Percentiles rank a stretch among this genome's conserved stretches.
Evolutionary conservation across 1,140 invertebrate species (phyloP).

Genomic region (Zaprionus vittiger): DNA sequence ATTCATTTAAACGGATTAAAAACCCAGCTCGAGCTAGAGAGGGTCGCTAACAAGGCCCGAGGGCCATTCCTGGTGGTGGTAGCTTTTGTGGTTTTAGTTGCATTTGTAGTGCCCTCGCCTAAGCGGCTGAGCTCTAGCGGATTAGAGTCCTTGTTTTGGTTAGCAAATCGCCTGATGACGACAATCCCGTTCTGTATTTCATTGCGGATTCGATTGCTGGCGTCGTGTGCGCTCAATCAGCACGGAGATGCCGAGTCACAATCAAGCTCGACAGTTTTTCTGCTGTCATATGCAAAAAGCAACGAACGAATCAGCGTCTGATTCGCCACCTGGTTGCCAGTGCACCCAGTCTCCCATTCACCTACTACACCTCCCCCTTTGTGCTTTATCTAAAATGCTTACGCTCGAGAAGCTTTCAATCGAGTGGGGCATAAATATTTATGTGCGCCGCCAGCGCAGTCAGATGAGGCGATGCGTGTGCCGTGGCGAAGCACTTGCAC

Average conservation of each 20-base stretch:
- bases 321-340: slow-evolving; percentile 33
- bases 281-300: slow-evolving; percentile 79
- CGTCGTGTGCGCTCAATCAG: slow-evolving; percentile 67
- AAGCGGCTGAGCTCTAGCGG: slow-evolving; percentile 52
- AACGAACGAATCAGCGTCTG: slow-evolving; percentile 34
- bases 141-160: slow-evolving; percentile 78
- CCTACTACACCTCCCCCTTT: not conserved
- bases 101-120: slow-evolving; percentile 22
- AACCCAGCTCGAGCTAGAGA: slow-evolving; percentile 43
- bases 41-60: slow-evolving; percentile 39
- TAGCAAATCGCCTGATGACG: slow-evolving; percentile 70
- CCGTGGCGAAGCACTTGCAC: slow-evolving; percentile 8
- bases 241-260: slow-evolving; percentile 45
- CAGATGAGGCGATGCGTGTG: slow-evolving; percentile 2
- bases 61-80: slow-evolving; percentile 42
- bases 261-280: slow-evolving; percentile 69
- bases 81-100: slow-evolving; percentile 62
- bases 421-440: slow-evolving; percentile 77
- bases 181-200: slow-evolving; percentile 22
- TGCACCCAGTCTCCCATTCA: not conserved
- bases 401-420: slow-evolving; percentile 81
- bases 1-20: slow-evolving; percentile 84
- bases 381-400: slow-evolving; percentile 83
- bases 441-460: slow-evolving; percentile 37
- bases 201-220: slow-evolving; percentile 12